Conservation (phyloP, 2,888 invertebrate species). For the Deilephila porcellus region DNA sequence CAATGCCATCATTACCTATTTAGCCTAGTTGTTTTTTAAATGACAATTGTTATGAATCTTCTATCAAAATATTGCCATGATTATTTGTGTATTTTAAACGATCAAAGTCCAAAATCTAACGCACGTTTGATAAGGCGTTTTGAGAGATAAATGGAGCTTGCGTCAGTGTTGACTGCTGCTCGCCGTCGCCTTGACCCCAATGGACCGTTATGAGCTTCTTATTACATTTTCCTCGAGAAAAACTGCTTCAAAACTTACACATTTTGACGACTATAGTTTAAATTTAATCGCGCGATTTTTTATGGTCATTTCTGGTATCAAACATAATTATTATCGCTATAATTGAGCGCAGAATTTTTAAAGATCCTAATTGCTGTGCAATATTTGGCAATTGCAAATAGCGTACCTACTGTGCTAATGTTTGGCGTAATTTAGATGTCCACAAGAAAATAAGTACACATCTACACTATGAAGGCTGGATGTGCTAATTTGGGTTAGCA, state of each 20-base stretch:
- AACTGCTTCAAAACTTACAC: neutral
- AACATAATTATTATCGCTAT: too few relatives aligned
- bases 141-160: conserved; percentile 51
- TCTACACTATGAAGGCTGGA: neutral
- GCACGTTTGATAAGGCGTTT: conserved; percentile 2
- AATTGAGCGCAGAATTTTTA: neutral
- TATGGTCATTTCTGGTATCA: neutral
- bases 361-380: neutral
- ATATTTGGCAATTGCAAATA: neutral
- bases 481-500: neutral
- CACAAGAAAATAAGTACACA: neutral
- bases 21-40: too few relatives aligned
- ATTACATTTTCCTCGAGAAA: neutral
- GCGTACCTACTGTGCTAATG: neutral
- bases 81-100: neutral
- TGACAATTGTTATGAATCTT: too few relatives aligned
- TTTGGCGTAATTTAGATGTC: neutral
- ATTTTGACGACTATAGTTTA: neutral
- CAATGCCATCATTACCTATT: neutral
- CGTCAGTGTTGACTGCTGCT: conserved; percentile 57
- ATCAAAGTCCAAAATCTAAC: conserved; percentile 12
- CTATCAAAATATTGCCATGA: neutral
- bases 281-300: neutral
- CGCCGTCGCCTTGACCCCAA: conserved; percentile 73
- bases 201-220: conserved; percentile 42